Evolutionary conservation across 53 echinoderm and acorn worm species (phyloP).

Genomic region (Crossaster papposus): DNA sequence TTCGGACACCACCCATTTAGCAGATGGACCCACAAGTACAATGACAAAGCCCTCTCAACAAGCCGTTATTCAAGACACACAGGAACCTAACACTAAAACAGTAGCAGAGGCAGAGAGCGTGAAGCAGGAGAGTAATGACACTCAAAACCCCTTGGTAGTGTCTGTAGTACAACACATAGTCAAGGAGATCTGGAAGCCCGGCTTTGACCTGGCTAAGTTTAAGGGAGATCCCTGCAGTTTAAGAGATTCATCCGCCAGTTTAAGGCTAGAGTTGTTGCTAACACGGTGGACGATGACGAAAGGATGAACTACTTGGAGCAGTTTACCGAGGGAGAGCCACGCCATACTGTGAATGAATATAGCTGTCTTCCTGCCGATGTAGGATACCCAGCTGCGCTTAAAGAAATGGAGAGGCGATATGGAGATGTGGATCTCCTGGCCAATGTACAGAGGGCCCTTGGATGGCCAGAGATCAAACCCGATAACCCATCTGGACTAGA

Average conservation of each 20-base stretch:
- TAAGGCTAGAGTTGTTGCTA: conserved; percentile 43
- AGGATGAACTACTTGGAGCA: conserved; percentile 69
- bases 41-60: not conserved
- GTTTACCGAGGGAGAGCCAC: conserved; percentile 66
- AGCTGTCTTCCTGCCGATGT: conserved; percentile 44
- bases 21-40: conserved; percentile 3
- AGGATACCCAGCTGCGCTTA: conserved; percentile 52
- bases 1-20: not conserved
- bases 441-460: conserved; percentile 46
- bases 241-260: conserved; percentile 41
- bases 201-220: conserved; percentile 27
- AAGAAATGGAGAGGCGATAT: conserved; percentile 55
- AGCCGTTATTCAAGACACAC: not conserved
- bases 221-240: conserved; percentile 26
- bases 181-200: conserved; percentile 42
- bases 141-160: not conserved
- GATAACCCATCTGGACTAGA: conserved; percentile 61
- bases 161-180: conserved; percentile 20
- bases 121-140: not conserved
- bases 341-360: conserved; percentile 64
- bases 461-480: conserved; percentile 66
- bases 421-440: conserved; percentile 59
- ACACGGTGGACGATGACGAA: conserved; percentile 61
- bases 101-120: not conserved
- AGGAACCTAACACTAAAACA: not conserved